Conservation (phyloP, 2,797 vertebrate genomes). For the Microtus obscurus region DNA sequence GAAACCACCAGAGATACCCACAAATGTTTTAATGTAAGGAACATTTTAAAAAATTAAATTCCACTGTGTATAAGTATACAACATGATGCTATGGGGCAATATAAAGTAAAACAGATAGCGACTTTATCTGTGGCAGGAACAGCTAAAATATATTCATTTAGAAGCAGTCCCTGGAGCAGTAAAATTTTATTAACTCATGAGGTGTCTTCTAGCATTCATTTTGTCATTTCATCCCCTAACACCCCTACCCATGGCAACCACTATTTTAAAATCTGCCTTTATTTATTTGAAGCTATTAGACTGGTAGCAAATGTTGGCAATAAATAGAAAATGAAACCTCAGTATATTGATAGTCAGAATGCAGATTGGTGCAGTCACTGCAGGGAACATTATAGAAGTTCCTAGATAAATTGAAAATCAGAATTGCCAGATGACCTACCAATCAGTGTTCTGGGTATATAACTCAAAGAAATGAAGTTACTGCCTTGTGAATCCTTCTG, state of each 20-base stretch:
- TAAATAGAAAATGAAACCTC: not conserved
- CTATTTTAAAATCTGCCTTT: not conserved
- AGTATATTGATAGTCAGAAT: not conserved
- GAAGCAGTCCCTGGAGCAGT: not conserved
- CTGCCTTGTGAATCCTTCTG: not conserved
- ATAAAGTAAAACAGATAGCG: not conserved
- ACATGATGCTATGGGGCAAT: not conserved
- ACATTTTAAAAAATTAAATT: constrained; percentile 2
- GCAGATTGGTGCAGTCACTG: not conserved
- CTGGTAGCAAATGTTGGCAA: not conserved
- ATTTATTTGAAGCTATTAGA: not conserved
- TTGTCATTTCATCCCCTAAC: not conserved
- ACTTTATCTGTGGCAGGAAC: not conserved
- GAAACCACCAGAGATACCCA: not conserved
- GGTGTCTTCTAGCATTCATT: not conserved
- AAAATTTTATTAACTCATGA: not conserved
- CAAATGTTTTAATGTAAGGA: constrained; percentile 25
- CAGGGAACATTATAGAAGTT: not conserved
- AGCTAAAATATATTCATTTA: constrained; percentile 9
- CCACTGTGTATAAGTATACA: not conserved
- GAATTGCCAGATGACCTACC: not conserved
- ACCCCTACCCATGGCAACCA: not conserved
- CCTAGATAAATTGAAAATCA: not conserved
- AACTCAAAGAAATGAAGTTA: not conserved
- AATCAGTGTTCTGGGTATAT: not conserved